Conservation (phyloP, 2,888 invertebrate species). For the Drosophila kanekoi region DNA sequence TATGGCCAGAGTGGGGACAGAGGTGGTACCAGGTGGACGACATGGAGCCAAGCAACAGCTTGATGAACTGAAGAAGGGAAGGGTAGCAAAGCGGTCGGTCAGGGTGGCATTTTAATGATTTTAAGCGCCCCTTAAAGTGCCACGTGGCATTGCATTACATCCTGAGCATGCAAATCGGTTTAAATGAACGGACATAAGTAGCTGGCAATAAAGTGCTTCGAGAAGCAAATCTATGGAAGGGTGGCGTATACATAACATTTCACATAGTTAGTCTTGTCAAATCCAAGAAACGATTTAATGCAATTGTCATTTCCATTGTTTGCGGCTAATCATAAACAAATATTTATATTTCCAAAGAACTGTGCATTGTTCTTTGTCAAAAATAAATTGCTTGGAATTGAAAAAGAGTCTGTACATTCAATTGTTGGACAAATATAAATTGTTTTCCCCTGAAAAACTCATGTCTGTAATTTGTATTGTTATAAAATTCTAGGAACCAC, state of each 20-base stretch:
- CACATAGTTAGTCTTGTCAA: no score
- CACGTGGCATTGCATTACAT: neutral
- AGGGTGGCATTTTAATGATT: slow-evolving; percentile 3
- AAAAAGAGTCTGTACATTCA: no score
- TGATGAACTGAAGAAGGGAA: slow-evolving; percentile 1
- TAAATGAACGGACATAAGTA: neutral
- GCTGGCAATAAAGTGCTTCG: neutral
- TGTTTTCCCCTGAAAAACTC: no score
- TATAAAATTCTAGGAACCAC: no score
- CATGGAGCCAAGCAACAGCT: slow-evolving; percentile 5
- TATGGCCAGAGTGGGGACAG: slow-evolving; percentile 17
- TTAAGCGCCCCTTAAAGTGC: neutral
- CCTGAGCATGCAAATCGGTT: neutral
- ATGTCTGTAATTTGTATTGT: no score
- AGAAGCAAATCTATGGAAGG: neutral
- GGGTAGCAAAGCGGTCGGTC: neutral
- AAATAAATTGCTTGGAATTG: no score
- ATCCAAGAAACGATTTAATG: no score
- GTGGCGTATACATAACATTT: neutral
- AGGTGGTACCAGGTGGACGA: slow-evolving; percentile 2
- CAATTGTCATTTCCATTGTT: no score
- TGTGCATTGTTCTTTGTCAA: no score
- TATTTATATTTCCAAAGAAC: no score
- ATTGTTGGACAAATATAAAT: no score
- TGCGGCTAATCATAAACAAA: no score